Percentiles rank a stretch among this genome's conserved stretches.
phyloP scores from a whole-genome alignment of 1,140 invertebrate species.

The honey bee (Apis mellifera) region DNA sequence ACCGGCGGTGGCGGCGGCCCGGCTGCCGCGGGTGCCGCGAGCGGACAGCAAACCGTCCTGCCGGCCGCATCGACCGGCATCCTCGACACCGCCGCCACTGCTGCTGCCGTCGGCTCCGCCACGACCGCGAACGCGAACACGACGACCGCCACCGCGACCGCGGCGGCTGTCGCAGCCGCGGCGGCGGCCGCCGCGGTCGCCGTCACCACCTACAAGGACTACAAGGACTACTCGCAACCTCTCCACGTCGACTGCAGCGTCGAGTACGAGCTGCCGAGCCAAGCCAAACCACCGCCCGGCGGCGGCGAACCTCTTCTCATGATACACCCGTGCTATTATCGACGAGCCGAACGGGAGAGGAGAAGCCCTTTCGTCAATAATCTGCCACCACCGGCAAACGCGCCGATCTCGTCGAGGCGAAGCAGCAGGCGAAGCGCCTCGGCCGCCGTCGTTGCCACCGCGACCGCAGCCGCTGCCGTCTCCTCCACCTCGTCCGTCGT shows the following conservation, averaged over 20 bases:
- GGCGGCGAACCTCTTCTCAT: conserved; percentile 89
- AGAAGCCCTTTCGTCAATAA: conserved; percentile 89
- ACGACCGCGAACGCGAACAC: conserved; percentile 24
- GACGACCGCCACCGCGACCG: conserved; percentile 43
- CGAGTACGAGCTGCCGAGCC: conserved; percentile 91
- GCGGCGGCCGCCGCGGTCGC: conserved; percentile 50
- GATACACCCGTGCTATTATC: conserved; percentile 93
- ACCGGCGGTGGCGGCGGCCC: conserved; percentile 19
- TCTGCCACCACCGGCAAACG: conserved; percentile 80
- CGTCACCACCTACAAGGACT: conserved; percentile 63
- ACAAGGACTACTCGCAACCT: conserved; percentile 87
- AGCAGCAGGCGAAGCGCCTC: conserved; percentile 55
- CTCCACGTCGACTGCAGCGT: conserved; percentile 92
- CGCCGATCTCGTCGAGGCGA: conserved; percentile 58
- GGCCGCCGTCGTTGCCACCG: conserved; percentile 13
- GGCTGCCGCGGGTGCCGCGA: neutral
- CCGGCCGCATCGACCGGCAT: conserved; percentile 53
- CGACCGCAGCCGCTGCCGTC: conserved; percentile 38
- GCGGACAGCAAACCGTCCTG: conserved; percentile 54
- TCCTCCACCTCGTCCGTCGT: conserved; percentile 35
- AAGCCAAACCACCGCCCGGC: conserved; percentile 90
- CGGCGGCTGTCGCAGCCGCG: conserved; percentile 42
- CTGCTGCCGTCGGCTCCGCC: conserved; percentile 29
- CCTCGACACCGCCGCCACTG: conserved; percentile 25
- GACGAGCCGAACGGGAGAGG: conserved; percentile 88